Base-by-base conservation (phyloP, 1,140 invertebrate genomes). In the Zaprionus nigranus region DNA sequence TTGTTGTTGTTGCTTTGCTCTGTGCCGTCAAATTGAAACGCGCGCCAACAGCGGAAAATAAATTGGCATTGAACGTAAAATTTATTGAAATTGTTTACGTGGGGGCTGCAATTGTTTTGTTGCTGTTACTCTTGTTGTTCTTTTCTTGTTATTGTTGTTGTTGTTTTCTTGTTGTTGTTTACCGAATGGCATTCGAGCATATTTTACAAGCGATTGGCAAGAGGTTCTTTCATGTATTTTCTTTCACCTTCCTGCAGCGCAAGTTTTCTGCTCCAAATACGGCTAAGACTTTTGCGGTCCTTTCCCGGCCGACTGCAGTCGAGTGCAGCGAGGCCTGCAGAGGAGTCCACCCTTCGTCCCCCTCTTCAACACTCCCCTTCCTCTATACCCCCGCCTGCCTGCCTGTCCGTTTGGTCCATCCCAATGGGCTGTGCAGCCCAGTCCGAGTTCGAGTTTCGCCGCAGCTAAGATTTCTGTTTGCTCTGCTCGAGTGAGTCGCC, bases 71-170 rank as follows among this genome's bases (percentile, higher is more conserved):
- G 83, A 87, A 74, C 81, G 76, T 78, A 75, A 53, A 86, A 86
- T 86, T 86, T 87, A 86, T 86, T 87, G 83, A 87, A 86, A 87
- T 86, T 87, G 83, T 80, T 82, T 86, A 69, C 83, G 72, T 71
- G 79, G 68, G 71, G 70, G 22, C 67, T 81, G 70, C 76, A 69
- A 85, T 69, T 72, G 82, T 81, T 75, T 70, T 70, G 64, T 22
- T 36, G 70, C n/a, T 51, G 24, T 54, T 70, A 26, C 17, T 62
- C 26, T 65, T 59, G 70, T 68, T 34, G 30, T 34, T 15, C 3
- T 30, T 5, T 58, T 58, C n/a, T 20, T 24, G 2, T 28, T 17
- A n/a, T 15, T 61, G 17, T 9, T 60, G 43, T 20, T 69, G 1
- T 58, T 15, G 30, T 30, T 9, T 49, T 58, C n/a, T 20, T 24